Base-by-base conservation (phyloP, 2,888 invertebrate genomes). In the Pollenia amentaria region DNA sequence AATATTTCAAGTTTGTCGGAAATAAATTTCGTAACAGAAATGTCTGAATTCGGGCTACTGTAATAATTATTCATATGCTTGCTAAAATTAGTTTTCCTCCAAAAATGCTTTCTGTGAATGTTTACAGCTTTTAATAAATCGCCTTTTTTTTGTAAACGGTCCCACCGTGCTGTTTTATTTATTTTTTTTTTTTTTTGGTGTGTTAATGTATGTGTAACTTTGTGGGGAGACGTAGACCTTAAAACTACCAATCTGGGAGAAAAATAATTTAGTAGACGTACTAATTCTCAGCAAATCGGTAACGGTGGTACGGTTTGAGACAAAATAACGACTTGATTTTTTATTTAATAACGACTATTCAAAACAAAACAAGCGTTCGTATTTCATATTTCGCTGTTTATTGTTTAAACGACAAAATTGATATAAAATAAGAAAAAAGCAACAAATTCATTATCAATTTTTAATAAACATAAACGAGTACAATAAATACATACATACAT, bases 401-500 rank as follows among this genome's bases (percentile, higher is more conserved):
- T 57, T 73, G 75, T 67, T 16, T 75, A 48, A 85, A 65, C 76
- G 78, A 78, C 70, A 73, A 81, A 64, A 62, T 70, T 53, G 62
- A 75, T 84, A 79, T 53, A 51, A 78, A 73, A 53, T 40, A 55
- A 57, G 48, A 60, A 55, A 75, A 79, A 21, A 80, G 42, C 64
- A 76, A 78, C 65, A 75, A 86, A 76, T 87, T 84, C 72, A 87
- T 84, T 87, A 87, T 87, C 84, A 87, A 73, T 87, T 86, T 83
- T 80, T 79, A 84, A 87, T 84, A 87, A 80, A 65, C 46, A 84
- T 77, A 84, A 70, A 80, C 46, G 80, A 72, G 53, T 80, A 64
- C 79, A 48, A 10, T 4, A 21, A 29, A 53, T 6, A 16, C 3
- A 60, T 21, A 72, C 18, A 29, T 29, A 70, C 65, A 51, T 11